Conservation (phyloP, 2,113 vertebrate genomes). For the Albula glossodonta region DNA sequence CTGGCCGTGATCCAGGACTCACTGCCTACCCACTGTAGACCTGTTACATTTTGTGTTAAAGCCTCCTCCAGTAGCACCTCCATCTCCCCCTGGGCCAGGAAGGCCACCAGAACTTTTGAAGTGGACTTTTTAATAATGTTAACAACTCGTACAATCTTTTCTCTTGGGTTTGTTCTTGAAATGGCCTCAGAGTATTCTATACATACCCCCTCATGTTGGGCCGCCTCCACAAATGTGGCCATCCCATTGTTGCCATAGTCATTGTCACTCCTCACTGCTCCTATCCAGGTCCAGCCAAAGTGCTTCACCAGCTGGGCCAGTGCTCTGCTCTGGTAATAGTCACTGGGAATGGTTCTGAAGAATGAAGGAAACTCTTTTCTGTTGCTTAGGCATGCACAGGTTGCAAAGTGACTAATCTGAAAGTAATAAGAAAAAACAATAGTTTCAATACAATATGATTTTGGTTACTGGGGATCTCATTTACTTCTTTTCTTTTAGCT, state of each 20-base stretch:
- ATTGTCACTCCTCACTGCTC: conserved; percentile 69
- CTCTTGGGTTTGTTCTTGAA: conserved; percentile 57
- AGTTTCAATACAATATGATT: neutral
- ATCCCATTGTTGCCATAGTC: conserved; percentile 75
- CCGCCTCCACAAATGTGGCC: conserved; percentile 65
- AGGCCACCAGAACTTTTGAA: conserved; percentile 69
- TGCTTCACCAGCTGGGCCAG: conserved; percentile 68
- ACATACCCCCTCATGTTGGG: conserved; percentile 62
- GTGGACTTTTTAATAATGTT: conserved; percentile 56
- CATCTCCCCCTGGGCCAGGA: conserved; percentile 66
- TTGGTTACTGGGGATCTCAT: neutral
- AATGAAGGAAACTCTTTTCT: conserved; percentile 68
- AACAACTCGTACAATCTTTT: conserved; percentile 57
- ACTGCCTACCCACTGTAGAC: conserved; percentile 72
- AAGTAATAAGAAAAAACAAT: neutral
- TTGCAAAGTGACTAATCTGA: conserved; percentile 74
- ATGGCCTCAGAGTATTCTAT: conserved; percentile 71
- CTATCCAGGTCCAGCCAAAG: conserved; percentile 75
- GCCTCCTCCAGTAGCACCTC: conserved; percentile 64
- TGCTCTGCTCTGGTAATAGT: conserved; percentile 71
- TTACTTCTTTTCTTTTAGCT: neutral
- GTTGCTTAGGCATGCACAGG: conserved; percentile 72
- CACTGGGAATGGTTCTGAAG: conserved; percentile 76
- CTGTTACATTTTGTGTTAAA: conserved; percentile 65
- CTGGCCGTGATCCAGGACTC: conserved; percentile 72